Evolutionary conservation across 1,140 invertebrate genomes (phyloP).

Genomic region (Sycophaga agraensis): DNA sequence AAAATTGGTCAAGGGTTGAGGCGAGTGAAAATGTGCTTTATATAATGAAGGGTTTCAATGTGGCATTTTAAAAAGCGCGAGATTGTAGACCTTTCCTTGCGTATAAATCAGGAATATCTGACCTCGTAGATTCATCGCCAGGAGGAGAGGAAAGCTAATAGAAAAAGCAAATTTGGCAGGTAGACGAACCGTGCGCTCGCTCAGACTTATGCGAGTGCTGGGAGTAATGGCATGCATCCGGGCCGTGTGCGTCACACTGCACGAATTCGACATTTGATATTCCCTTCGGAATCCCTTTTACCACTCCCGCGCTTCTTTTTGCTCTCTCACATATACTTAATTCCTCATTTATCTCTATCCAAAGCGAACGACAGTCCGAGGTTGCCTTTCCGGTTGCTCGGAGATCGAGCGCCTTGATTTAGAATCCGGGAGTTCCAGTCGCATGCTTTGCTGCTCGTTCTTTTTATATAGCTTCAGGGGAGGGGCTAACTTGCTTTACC

Average conservation of each 20-base stretch:
- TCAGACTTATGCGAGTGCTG: not conserved
- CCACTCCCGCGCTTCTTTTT: not conserved
- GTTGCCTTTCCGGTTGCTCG: not conserved
- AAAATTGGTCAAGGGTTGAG: no score
- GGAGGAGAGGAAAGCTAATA: no score
- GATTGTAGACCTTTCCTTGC: no score
- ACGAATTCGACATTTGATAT: not conserved
- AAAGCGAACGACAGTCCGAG: no score
- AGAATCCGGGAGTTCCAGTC: not conserved
- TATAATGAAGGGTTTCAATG: no score
- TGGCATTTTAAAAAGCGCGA: no score
- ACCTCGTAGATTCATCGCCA: no score
- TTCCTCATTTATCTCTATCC: not conserved
- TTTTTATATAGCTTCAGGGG: no score
- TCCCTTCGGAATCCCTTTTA: not conserved
- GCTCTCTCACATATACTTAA: not conserved
- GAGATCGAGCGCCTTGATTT: not conserved
- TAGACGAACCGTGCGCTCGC: not conserved
- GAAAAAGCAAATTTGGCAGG: conserved; percentile 14
- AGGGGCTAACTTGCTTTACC: no score
- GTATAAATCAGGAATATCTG: no score
- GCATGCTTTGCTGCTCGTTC: not conserved
- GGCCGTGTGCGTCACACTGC: not conserved
- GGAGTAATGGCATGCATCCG: conserved; percentile 15
- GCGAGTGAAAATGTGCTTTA: no score